phyloP scores from a whole-genome alignment of 2,888 invertebrate species.

The Pemphredon lugubris region DNA sequence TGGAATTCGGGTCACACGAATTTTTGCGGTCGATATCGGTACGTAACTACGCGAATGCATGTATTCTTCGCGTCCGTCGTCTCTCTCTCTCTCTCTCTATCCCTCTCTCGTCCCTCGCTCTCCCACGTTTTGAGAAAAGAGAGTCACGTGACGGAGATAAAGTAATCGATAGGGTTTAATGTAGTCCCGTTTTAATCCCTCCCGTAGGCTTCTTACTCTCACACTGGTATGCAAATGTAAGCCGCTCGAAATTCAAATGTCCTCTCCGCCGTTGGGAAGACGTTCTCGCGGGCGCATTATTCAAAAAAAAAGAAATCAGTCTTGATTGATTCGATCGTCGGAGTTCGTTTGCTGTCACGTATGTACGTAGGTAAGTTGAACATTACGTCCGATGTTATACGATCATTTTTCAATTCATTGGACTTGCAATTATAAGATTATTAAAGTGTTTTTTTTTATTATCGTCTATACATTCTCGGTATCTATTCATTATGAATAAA shows the following conservation, averaged over 20 bases:
- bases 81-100: no score
- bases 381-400: no score
- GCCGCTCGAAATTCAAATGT: background rate
- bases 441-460: no score
- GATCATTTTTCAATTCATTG: no score
- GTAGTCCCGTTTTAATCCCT: background rate
- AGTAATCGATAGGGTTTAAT: conserved; percentile 1
- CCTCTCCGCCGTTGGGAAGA: background rate
- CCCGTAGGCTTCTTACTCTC: background rate
- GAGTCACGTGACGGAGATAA: background rate
- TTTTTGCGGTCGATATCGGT: conserved; percentile 56
- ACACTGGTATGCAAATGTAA: conserved; percentile 6
- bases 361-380: no score
- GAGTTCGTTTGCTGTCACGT: no score
- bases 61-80: no score
- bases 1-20: conserved; percentile 64
- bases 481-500: no score
- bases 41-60: background rate
- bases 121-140: background rate
- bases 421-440: no score
- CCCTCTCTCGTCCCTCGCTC: background rate
- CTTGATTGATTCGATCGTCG: no score
- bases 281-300: background rate
- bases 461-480: no score
- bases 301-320: no score